Conservation (phyloP, 2,113 vertebrate genomes). For the Balaeniceps rex region DNA sequence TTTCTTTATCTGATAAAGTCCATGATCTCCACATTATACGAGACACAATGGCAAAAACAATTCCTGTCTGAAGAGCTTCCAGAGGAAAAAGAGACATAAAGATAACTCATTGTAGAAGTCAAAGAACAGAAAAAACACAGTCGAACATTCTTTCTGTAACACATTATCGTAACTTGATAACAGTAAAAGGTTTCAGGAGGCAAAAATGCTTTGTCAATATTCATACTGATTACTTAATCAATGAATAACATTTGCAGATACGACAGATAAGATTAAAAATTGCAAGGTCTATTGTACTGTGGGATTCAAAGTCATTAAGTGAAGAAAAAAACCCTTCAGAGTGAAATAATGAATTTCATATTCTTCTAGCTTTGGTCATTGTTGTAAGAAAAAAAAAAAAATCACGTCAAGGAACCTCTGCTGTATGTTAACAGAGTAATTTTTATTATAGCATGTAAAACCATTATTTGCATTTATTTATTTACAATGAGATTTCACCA, state of each 20-base stretch:
- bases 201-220: background rate
- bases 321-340: background rate
- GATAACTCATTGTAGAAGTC: background rate
- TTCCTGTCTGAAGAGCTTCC: background rate
- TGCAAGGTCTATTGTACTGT: background rate
- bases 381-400: background rate
- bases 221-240: background rate
- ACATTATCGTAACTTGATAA: background rate
- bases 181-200: background rate
- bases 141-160: background rate
- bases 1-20: background rate
- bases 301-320: background rate
- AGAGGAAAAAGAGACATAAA: background rate
- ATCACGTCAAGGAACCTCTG: background rate
- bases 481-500: background rate
- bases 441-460: background rate
- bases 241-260: background rate
- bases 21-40: background rate
- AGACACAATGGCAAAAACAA: background rate
- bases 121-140: background rate
- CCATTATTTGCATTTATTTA: background rate
- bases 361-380: background rate
- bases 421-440: background rate
- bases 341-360: background rate
- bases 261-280: background rate